Evolutionary conservation across 2,797 vertebrate genomes (phyloP).

Genomic region (Thamnophis elegans): DNA sequence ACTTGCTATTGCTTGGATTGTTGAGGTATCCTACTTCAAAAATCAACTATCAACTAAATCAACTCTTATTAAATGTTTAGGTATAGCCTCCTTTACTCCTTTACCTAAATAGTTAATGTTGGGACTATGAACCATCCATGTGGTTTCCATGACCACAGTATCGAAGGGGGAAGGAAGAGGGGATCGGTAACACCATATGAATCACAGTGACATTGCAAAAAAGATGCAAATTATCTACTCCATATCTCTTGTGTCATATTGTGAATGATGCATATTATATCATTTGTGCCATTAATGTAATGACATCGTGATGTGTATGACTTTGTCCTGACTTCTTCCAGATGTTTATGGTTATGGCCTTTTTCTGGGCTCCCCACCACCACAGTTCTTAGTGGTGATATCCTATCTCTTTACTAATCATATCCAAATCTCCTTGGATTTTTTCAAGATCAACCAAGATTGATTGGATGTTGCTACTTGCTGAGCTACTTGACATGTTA

Average conservation of each 20-base stretch:
- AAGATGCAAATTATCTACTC: not conserved
- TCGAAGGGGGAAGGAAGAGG: not conserved
- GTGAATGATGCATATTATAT: not conserved
- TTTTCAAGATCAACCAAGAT: not conserved
- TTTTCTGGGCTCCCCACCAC: not conserved
- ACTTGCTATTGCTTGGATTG: slow-evolving; percentile 65
- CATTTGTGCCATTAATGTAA: not conserved
- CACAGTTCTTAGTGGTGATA: not conserved
- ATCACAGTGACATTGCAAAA: not conserved
- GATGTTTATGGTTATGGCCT: not conserved
- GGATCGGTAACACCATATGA: not conserved
- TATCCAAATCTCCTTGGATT: not conserved
- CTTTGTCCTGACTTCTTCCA: not conserved
- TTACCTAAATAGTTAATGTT: not conserved
- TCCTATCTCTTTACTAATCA: not conserved
- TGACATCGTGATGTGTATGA: not conserved
- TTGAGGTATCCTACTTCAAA: slow-evolving; percentile 48
- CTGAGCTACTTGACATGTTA: not conserved
- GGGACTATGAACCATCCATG: not conserved
- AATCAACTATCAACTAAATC: too few species aligned
- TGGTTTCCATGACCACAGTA: not conserved
- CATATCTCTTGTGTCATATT: not conserved
- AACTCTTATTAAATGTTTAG: not conserved
- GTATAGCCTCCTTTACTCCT: not conserved
- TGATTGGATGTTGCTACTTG: not conserved